Conservation (phyloP, 2,113 vertebrate species). For the Anarrhichthys ocellatus region DNA sequence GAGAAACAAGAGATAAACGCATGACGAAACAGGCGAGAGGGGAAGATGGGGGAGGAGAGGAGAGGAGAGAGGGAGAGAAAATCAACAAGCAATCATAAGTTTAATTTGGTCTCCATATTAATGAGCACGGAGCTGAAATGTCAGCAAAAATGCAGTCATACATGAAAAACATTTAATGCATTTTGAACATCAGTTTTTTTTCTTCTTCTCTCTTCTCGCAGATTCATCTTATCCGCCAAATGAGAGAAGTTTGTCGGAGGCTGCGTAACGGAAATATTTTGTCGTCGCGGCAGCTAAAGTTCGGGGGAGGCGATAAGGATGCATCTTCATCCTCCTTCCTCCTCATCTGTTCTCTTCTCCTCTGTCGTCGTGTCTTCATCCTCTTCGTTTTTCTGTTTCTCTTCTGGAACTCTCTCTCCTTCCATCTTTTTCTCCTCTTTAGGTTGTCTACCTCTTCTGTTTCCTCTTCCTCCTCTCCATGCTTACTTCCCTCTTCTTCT, state of each 20-base stretch:
- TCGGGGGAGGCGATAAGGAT: conserved; percentile 49
- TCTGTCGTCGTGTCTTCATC: not conserved
- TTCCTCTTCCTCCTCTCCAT: not conserved
- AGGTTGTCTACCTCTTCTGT: too few species aligned
- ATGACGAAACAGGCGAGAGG: conserved; percentile 58
- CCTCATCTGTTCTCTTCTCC: not conserved
- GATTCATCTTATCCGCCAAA: conserved; percentile 78
- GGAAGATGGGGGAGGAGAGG: not conserved
- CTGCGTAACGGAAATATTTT: conserved; percentile 48
- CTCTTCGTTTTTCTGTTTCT: not conserved
- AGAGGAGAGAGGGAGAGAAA: conserved; percentile 52
- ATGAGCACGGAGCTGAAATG: conserved; percentile 83
- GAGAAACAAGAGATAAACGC: conserved; percentile 43
- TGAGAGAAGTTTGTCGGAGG: conserved; percentile 67
- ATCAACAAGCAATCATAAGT: conserved; percentile 84
- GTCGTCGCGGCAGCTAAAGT: conserved; percentile 53
- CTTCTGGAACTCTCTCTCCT: too few species aligned
- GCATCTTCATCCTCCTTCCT: conserved; percentile 27
- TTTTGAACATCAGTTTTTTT: conserved; percentile 70
- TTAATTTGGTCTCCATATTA: conserved; percentile 86
- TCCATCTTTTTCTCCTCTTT: not conserved
- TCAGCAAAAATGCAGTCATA: conserved; percentile 86
- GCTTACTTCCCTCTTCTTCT: not conserved
- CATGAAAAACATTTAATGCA: conserved; percentile 86
- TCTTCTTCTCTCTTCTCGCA: conserved; percentile 62